These are phyloP conservation scores for Akabosia matsudoensis DNA, from an alignment of 1,140 invertebrate genomes.

Conservation along the genomic window DNA sequence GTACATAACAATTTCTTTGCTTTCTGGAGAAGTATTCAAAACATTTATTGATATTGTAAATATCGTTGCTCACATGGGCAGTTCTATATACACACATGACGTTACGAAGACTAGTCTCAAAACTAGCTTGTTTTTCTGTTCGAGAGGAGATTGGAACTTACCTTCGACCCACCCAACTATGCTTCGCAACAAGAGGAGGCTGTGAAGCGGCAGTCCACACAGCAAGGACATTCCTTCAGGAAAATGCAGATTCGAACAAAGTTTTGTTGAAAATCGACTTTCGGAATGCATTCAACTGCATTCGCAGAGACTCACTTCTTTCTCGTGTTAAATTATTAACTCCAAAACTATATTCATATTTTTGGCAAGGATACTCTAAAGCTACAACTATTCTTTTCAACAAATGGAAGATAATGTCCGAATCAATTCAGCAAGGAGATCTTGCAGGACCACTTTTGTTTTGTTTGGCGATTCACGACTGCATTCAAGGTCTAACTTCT, in stretches of 20 bases:
- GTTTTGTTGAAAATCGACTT: conserved; percentile 22
- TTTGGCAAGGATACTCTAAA: background rate
- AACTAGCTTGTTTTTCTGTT: background rate
- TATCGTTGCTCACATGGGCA: too few species aligned
- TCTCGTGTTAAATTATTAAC: background rate
- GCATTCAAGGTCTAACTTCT: background rate
- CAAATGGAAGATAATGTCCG: background rate
- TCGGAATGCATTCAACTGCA: conserved; percentile 14
- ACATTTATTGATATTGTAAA: too few species aligned
- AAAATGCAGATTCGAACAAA: background rate
- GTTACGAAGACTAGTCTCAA: conserved; percentile 1
- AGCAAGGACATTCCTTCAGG: background rate
- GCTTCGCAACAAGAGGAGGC: conserved; percentile 3
- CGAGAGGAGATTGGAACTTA: background rate
- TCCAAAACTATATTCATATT: background rate
- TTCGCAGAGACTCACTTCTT: background rate
- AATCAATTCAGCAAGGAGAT: background rate
- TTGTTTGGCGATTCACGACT: background rate
- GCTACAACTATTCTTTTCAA: background rate
- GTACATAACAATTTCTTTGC: too few species aligned
- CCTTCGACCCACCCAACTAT: conserved; percentile 12
- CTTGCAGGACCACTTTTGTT: background rate
- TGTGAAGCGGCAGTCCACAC: conserved; percentile 12
- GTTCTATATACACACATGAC: too few species aligned
- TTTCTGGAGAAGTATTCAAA: too few species aligned